Base-by-base conservation (phyloP, 2,888 invertebrate genomes). In the Pyralis farinalis region DNA sequence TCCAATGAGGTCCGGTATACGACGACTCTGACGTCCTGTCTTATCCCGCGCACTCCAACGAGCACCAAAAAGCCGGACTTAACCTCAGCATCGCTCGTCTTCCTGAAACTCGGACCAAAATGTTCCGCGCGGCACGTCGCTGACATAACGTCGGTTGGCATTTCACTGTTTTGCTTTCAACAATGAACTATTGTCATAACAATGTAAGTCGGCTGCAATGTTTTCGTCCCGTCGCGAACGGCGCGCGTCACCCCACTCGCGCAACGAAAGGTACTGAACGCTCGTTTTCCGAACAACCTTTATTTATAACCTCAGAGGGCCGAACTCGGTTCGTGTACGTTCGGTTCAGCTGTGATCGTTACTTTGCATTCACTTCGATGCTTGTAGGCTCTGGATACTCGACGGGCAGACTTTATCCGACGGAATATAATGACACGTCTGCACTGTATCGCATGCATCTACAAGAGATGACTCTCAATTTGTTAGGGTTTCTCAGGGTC, bases 41-140 rank as follows among this genome's bases (percentile, higher is more conserved):
- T 81, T 58, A 90, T 85, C 53, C 91, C 91, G 44, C 88, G 90
- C 36, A 91, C 90, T 1, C 91, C 90, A 27, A 91, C 55, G 31
- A 93, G 76, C 51, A 90, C 91, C 76, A 92, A 84, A 61, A 91
- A 90, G n/a, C 93, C 93, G 46, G 90, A 90, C 75, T 91, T 92
- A 46, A 91, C 83, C 71, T 92, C 92, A 8, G 91, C 91, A 63
- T 91, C 90, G 66, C 63, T 61, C 7, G 67, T 57, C 60, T 33
- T 33, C 39, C 16, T 16, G 16, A 69, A 66, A 45, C 60, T 58
- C 71, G 81, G 67, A 50, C 85, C 54, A 77, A 90, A 73, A 67
- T 79, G 67, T 63, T 76, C 77, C 27, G 66, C 51, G 30, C 61
- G 70, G 51, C 71, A 77, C 42, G 66, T 58, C 40, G 51, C 63